Conservation (phyloP, 2,797 vertebrate genomes). For the Xenopus petersii region DNA sequence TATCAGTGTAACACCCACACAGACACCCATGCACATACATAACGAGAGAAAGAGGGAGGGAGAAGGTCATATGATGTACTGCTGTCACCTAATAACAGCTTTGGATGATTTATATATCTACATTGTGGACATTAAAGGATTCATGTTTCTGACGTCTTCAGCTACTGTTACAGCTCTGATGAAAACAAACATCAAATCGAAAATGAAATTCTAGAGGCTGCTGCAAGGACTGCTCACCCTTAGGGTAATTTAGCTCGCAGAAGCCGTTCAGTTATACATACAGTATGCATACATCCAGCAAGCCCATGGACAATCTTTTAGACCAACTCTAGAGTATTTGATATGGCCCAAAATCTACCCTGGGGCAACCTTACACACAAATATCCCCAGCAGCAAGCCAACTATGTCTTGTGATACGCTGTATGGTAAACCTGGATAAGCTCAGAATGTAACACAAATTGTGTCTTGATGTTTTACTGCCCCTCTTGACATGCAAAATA, state of each 20-base stretch:
- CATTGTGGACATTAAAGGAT: neutral
- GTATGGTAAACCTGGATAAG: too few relatives aligned
- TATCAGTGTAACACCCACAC: too few relatives aligned
- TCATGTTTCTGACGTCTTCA: neutral
- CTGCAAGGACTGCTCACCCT: neutral
- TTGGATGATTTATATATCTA: neutral
- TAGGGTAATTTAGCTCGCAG: neutral
- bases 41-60: too few relatives aligned
- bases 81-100: too few relatives aligned
- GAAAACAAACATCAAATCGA: neutral
- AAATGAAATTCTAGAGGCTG: neutral
- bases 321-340: conserved; percentile 20
- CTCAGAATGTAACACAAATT: too few relatives aligned
- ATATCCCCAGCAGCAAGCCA: too few relatives aligned
- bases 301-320: conserved; percentile 13
- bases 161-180: neutral
- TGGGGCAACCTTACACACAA: too few relatives aligned
- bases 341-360: conserved; percentile 6
- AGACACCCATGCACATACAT: too few relatives aligned
- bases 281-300: neutral
- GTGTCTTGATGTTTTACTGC: too few relatives aligned
- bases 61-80: too few relatives aligned
- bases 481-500: too few relatives aligned
- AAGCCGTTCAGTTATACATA: neutral
- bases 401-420: too few relatives aligned